A percentile compares a stretch with the other conserved stretches of the same genome.
These are phyloP conservation scores for Archaeoteleia sp. DNA, from an alignment of 2,888 invertebrate species.

Conservation along the genomic window DNA sequence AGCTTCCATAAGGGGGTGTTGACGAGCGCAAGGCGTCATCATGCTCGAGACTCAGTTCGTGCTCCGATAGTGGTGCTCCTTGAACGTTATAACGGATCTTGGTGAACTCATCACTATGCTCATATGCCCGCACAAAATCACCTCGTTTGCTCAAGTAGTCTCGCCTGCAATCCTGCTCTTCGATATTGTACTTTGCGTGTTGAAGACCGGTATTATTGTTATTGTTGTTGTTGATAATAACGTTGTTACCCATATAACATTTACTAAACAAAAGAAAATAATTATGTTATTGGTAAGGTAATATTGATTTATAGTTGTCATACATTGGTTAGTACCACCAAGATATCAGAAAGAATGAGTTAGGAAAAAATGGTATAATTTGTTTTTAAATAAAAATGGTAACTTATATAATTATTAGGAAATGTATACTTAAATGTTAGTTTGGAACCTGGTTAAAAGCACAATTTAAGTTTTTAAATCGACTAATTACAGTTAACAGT, in stretches of 20 bases:
- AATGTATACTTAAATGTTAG: too few species aligned
- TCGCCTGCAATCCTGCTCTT: slow-evolving; percentile 23
- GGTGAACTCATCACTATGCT: slow-evolving; percentile 44
- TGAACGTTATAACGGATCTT: slow-evolving; percentile 61
- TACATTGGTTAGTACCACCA: too few species aligned
- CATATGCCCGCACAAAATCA: slow-evolving; percentile 36
- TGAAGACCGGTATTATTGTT: slow-evolving; percentile 14
- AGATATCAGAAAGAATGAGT: too few species aligned
- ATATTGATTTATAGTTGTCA: too few species aligned
- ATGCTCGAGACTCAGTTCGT: slow-evolving; percentile 52
- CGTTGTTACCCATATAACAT: slow-evolving; percentile 13
- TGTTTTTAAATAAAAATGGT: too few species aligned
- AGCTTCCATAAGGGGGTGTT: slow-evolving; percentile 58
- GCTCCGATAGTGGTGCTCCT: slow-evolving; percentile 54
- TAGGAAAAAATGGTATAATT: too few species aligned
- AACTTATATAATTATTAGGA: too few species aligned
- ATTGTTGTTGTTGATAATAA: slow-evolving; percentile 30
- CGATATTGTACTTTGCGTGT: slow-evolving; percentile 12
- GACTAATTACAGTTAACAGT: too few species aligned
- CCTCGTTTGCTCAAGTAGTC: slow-evolving; percentile 15
- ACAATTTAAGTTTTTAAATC: too few species aligned
- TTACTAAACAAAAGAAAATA: neutral
- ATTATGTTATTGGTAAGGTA: too few species aligned
- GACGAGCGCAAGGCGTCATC: slow-evolving; percentile 40
- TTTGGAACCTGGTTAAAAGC: too few species aligned